Evolutionary conservation across 2,113 vertebrate species (phyloP).

Genomic region (Caretta caretta): DNA sequence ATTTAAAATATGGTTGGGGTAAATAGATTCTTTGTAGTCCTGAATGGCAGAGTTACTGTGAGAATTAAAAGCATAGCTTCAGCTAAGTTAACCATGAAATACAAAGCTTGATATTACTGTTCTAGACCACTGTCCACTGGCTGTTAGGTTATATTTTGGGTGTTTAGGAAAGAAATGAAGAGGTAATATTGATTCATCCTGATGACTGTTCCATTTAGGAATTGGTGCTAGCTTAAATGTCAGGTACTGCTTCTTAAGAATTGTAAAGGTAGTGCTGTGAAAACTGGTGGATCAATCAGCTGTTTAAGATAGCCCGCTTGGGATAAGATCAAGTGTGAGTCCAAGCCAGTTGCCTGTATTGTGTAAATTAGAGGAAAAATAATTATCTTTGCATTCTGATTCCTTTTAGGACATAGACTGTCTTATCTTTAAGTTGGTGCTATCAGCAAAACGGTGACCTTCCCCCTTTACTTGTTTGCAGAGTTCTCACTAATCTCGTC

Average conservation of each 20-base stretch:
- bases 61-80: neutral
- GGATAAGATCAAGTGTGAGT: neutral
- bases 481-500: neutral
- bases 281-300: neutral
- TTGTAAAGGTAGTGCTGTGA: neutral
- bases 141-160: neutral
- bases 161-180: neutral
- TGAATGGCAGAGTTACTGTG: neutral
- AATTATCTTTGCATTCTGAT: neutral
- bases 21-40: neutral
- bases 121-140: neutral
- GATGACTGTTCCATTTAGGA: neutral
- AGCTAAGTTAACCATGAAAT: neutral
- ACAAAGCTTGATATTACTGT: neutral
- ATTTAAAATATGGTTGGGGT: neutral
- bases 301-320: neutral
- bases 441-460: conserved; percentile 36
- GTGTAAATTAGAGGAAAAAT: conserved; percentile 4
- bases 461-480: conserved; percentile 15
- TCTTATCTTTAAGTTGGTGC: conserved; percentile 45
- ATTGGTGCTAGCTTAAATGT: neutral
- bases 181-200: neutral
- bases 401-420: conserved; percentile 38
- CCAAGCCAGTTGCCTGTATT: neutral
- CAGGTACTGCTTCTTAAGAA: neutral